phyloP scores from a whole-genome alignment of 35 echinoderm and acorn worm genomes.

The Anneissia japonica region DNA sequence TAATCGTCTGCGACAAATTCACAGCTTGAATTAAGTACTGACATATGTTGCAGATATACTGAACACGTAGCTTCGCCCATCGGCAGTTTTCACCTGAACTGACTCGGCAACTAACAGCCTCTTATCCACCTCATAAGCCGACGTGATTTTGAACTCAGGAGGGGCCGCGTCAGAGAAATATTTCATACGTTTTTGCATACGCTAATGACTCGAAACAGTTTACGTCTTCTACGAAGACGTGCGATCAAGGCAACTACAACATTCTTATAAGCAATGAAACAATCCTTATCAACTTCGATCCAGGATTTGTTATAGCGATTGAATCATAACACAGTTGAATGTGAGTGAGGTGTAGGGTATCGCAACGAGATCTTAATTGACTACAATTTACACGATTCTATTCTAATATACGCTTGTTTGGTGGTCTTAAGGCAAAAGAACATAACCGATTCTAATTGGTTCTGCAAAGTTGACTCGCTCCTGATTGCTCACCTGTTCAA shows the following conservation, averaged over 20 bases:
- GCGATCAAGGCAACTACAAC: neutral
- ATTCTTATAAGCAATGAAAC: neutral
- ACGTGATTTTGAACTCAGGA: neutral
- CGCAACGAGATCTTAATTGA: neutral
- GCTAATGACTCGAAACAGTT: neutral
- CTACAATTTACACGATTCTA: neutral
- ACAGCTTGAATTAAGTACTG: neutral
- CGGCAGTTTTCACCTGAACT: neutral
- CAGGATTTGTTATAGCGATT: neutral
- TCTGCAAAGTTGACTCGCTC: neutral
- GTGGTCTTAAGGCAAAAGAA: neutral
- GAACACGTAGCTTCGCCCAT: neutral
- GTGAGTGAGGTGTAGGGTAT: neutral
- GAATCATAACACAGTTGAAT: neutral
- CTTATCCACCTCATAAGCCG: neutral
- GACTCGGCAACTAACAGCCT: neutral
- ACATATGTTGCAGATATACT: neutral
- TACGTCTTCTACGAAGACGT: neutral
- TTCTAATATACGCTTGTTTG: neutral
- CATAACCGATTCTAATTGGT: neutral
- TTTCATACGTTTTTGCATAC: neutral
- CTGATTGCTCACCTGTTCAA: neutral
- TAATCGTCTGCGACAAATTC: neutral
- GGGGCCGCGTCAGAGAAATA: neutral
- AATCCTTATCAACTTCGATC: neutral